Evolutionary conservation across 2,888 invertebrate species (phyloP), one percentile per base, ranked within the genome.

Genomic region (Drosophila demipolita): DNA sequence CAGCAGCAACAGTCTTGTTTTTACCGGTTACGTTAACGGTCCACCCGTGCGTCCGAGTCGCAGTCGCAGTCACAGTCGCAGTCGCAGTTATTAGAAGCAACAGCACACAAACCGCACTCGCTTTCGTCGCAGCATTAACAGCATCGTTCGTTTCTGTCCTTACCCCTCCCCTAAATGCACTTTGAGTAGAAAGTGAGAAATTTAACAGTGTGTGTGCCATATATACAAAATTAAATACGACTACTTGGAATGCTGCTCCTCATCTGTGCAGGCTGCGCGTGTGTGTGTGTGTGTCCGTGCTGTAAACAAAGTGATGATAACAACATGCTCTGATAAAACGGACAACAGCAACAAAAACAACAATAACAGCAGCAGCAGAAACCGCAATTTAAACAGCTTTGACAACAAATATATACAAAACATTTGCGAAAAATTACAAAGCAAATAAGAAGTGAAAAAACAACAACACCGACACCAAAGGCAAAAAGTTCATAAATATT

Each of bases 1-100:
- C 59, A 66, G 63, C 68, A 80, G 77, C 78, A 80, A 78, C 78
- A 78, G 78, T 78, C 81, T 78, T 73, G 64, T 80, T 78, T 80
- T 80, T 64, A 69, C 78, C 78, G 78, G 81, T 69, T 64, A 80
- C 66, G 66, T 66, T 64, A 76, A 53, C 80, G 80, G 80, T 72
- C 66, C 59, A 32, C 40, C 36, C 54, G 75, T 70, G 61, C 79
- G 79, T 77, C 63, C 70, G 52, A 58, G 52, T 68, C 73, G 78
- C 45, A 53, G 45, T 45, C 45, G 45, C 23, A 45, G 45, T 45
- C 36, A 5, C 52, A 40, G 53, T 38, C 54, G 66, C 48, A 55
- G n/a, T 48, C 64, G 40, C 52, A 53, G 32, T 54, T 42, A 54
- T 71, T 64, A 54, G 32, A 49, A 64, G 54, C 49, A 42, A 72